A percentile compares a stretch with the other conserved stretches of the same genome.
Conservation (phyloP, 2,797 vertebrate species). For the Periparus ater region DNA sequence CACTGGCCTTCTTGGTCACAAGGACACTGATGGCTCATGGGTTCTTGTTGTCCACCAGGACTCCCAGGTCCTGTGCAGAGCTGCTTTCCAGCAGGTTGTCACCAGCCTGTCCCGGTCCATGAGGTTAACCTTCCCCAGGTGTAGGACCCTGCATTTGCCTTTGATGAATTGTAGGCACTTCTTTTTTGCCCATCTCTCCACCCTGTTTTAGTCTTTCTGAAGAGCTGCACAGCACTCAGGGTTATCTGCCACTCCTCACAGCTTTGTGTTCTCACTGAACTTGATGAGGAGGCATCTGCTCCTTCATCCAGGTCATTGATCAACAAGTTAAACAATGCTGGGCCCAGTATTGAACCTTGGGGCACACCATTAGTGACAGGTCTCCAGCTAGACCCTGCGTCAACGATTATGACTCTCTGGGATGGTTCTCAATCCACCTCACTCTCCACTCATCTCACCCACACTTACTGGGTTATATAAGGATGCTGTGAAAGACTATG, state of each 20-base stretch:
- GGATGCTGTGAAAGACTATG: not conserved
- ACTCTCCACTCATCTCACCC: not conserved
- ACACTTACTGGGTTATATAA: not conserved
- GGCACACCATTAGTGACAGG: not conserved
- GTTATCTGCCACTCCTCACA: rapidly evolving
- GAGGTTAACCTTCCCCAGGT: not conserved
- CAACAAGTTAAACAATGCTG: not conserved
- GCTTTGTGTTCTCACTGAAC: not conserved
- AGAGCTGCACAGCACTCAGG: not conserved
- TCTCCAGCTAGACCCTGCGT: not conserved
- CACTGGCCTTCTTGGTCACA: not conserved
- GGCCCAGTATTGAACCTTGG: not conserved
- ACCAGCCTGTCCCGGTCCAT: too few species aligned
- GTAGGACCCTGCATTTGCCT: not conserved
- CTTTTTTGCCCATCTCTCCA: not conserved
- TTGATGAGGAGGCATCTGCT: not conserved
- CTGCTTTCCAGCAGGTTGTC: not conserved
- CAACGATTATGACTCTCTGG: not conserved
- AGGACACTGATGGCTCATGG: too few species aligned
- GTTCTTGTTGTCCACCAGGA: not conserved
- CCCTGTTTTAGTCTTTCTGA: not conserved
- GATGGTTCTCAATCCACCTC: not conserved
- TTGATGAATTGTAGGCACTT: not conserved
- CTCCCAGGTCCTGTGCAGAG: too few species aligned
- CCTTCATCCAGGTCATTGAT: not conserved